Base-by-base conservation (phyloP, 2,888 invertebrate species). In the Sarcophaga rosellei region DNA sequence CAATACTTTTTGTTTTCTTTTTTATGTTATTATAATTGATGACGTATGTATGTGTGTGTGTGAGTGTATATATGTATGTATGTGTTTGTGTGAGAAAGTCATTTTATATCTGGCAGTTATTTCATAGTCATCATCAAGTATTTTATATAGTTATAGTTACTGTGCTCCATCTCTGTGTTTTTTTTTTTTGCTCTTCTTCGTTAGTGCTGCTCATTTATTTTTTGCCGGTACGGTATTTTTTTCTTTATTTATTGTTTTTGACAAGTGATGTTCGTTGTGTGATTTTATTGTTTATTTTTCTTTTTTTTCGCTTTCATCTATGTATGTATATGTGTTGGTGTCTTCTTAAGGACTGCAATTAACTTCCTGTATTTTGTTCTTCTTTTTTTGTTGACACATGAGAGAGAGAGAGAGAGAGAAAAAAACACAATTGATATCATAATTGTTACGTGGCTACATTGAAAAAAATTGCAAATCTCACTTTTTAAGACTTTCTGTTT, bases 51-150 rank as follows among this genome's bases (percentile, higher is more conserved):
- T 6, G 17, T 15, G 2, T 62, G n/a, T n/a, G n/a, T n/a, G n/a
- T n/a, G n/a, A n/a, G n/a, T n/a, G n/a, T n/a, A n/a, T 81, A 1
- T 6, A 17, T 15, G 2, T 62, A 57, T 44, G 25, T 78, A 53
- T 45, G 23, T 63, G 12, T 15, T 59, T 62, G 68, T 20, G 20
- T 47, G 23, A 53, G 68, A 57, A 61, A 69, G 75, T 81, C 75
- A 81, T 59, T 57, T 76, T 76, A 70, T 59, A 76, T 4, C 70
- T 81, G 81, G 69, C 20, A 81, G 81, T 81, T 81, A 76, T 81
- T 81, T 81, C 57, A 76, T 81, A 76, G 74, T 81, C 62, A 81
- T 35, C 35, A 35, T 70, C 69, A 70, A 76, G 75, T 81, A 70
- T 76, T 81, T 81, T 76, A 81, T 76, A 45, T 81, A 81, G 75